These are phyloP conservation scores for Teleogryllus oceanicus DNA, from an alignment of 2,888 invertebrate genomes.

Conservation along the genomic window DNA sequence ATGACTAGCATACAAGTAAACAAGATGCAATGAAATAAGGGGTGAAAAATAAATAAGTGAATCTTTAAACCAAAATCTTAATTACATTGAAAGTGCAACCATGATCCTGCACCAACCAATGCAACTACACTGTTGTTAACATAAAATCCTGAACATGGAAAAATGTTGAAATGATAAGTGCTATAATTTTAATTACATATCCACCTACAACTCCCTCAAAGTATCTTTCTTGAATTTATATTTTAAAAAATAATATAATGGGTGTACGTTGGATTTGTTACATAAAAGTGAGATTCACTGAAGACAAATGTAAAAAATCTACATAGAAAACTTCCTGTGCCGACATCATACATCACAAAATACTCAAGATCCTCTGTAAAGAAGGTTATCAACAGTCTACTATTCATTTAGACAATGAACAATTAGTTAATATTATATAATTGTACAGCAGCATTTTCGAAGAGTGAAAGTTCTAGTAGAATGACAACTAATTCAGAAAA, in stretches of 20 bases:
- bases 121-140: no score
- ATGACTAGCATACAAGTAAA: constrained; percentile 18
- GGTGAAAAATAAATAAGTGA: no score
- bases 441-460: neutral
- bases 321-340: constrained; percentile 10
- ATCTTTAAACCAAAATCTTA: no score
- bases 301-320: constrained; percentile 9
- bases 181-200: no score
- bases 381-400: neutral
- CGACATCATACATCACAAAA: neutral
- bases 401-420: constrained; percentile 3
- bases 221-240: no score
- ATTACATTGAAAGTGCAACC: no score
- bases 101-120: no score
- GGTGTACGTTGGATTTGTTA: no score
- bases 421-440: neutral
- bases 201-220: no score
- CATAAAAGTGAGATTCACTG: neutral
- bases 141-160: no score
- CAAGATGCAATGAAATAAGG: neutral
- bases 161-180: no score
- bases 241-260: no score
- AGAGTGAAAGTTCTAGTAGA: neutral
- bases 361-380: neutral
- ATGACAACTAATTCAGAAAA: neutral